phyloP scores from a whole-genome alignment of 2,797 vertebrate species.

The Notolabrus celidotus region DNA sequence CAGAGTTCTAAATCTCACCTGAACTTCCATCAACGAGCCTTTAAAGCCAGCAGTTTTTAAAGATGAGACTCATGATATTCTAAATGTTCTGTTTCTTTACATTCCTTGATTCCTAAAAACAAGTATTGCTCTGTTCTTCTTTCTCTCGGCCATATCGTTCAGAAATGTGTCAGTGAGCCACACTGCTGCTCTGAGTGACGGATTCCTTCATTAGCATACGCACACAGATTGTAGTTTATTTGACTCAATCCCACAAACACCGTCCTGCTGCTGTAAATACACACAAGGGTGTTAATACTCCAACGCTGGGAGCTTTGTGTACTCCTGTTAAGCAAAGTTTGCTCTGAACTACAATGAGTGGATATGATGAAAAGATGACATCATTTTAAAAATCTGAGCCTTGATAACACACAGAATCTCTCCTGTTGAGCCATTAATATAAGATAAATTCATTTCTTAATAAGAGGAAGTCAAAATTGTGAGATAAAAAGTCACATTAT shows the following conservation, averaged over 20 bases:
- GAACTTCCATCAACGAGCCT: slow-evolving; percentile 1
- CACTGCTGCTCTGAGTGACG: background rate
- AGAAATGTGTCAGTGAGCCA: background rate
- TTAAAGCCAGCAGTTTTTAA: background rate
- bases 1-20: slow-evolving; percentile 16
- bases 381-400: too few species aligned
- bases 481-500: too few species aligned
- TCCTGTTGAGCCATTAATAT: too few species aligned
- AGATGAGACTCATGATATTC: background rate
- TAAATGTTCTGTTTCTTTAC: too few species aligned
- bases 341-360: background rate
- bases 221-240: slow-evolving; percentile 1
- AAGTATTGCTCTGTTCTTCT: too few species aligned
- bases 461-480: too few species aligned
- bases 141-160: background rate
- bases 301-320: background rate
- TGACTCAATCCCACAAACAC: background rate
- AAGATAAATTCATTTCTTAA: too few species aligned
- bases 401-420: too few species aligned
- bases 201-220: background rate
- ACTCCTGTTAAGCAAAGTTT: background rate
- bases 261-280: background rate
- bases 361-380: background rate
- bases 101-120: background rate
- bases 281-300: background rate